Conservation (phyloP, 2,113 vertebrate species). For the Orthonyx spaldingii region DNA sequence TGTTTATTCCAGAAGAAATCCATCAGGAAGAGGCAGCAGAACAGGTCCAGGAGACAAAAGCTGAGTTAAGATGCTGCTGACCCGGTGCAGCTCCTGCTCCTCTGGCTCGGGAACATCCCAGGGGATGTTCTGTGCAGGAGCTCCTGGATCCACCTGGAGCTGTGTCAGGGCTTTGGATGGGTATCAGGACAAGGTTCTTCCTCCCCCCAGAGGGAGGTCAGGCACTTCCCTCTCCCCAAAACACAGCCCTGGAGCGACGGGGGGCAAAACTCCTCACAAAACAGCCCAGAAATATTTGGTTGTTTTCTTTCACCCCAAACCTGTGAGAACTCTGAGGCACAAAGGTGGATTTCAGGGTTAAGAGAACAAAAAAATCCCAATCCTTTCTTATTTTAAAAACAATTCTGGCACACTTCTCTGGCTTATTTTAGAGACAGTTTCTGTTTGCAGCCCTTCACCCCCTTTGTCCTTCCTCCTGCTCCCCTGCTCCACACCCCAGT, state of each 20-base stretch:
- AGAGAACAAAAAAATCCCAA: background rate
- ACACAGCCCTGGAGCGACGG: fast-evolving
- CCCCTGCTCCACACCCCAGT: background rate
- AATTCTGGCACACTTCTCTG: background rate
- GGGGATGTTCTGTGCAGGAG: background rate
- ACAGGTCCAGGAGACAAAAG: background rate
- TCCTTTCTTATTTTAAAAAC: background rate
- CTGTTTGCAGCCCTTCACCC: background rate
- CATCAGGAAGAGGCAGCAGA: background rate
- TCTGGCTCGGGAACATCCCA: fast-evolving
- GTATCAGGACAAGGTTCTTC: background rate
- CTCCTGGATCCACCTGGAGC: background rate
- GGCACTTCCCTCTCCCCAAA: background rate
- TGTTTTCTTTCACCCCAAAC: fast-evolving
- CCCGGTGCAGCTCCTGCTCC: background rate
- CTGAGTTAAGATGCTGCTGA: background rate
- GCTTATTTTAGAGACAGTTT: background rate
- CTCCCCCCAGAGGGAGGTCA: background rate
- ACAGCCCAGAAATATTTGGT: background rate
- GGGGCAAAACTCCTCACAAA: fast-evolving
- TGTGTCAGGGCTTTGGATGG: background rate
- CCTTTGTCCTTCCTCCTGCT: background rate
- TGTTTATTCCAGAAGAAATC: conserved; percentile 38
- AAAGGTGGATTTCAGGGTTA: background rate
- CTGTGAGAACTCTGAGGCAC: too few relatives aligned